These are phyloP conservation scores for Casuarius casuarius DNA, from an alignment of 2,113 vertebrate genomes.

Conservation along the genomic window DNA sequence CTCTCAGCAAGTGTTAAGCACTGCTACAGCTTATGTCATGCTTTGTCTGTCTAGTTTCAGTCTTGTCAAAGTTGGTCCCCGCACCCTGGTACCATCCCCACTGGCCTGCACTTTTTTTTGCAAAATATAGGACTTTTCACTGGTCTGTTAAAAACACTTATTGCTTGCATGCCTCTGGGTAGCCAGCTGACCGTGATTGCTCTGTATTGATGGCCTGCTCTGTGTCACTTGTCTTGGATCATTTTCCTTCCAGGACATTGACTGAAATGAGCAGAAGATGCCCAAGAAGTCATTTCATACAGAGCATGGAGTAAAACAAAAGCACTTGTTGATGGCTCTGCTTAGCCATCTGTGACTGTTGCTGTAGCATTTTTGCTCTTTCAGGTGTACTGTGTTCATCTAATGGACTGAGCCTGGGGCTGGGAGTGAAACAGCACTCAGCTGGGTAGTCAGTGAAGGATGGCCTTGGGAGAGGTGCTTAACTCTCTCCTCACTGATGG, in stretches of 20 bases:
- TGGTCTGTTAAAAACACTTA: neutral
- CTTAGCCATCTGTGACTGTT: neutral
- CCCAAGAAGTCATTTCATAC: neutral
- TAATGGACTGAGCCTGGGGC: neutral
- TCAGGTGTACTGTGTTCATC: neutral
- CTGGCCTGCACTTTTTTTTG: neutral
- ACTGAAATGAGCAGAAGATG: neutral
- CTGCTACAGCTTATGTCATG: neutral
- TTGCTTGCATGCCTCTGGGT: neutral
- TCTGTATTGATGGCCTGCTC: neutral
- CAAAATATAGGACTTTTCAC: neutral
- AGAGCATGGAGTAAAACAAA: neutral
- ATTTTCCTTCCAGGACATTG: neutral
- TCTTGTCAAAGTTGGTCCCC: neutral
- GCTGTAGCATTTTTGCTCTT: neutral
- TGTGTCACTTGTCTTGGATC: fast-evolving
- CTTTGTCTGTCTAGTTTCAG: neutral
- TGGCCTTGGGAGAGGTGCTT: slow-evolving; percentile 32
- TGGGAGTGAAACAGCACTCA: neutral
- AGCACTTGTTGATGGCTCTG: neutral
- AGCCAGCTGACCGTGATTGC: neutral
- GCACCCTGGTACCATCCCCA: neutral
- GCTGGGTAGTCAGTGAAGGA: neutral
- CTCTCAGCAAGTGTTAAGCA: neutral
- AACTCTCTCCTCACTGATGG: slow-evolving; percentile 31